Conservation (phyloP, 2,888 invertebrate species). For the Drosophila austrosaltans region DNA sequence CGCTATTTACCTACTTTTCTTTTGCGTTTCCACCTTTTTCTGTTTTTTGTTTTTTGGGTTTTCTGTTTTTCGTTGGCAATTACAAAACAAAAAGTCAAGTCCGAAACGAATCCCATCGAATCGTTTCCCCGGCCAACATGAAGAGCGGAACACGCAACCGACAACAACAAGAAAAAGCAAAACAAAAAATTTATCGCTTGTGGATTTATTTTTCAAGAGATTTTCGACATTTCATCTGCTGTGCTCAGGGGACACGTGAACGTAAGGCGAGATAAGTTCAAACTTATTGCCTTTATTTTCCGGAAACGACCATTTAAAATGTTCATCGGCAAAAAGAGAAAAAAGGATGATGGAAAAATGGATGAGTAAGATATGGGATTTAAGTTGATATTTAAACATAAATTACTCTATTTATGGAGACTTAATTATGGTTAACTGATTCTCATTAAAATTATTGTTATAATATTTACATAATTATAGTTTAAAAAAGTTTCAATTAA, state of each 20-base stretch:
- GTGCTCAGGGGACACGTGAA: constrained; percentile 20
- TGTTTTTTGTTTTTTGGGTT: constrained; percentile 8
- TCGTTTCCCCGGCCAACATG: constrained; percentile 41
- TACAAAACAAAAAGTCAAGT: constrained; percentile 35
- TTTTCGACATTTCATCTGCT: constrained; percentile 38
- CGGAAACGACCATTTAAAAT: constrained; percentile 10
- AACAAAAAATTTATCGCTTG: constrained; percentile 43
- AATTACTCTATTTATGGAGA: not conserved
- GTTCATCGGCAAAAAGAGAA: not conserved
- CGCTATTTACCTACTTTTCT: constrained; percentile 16
- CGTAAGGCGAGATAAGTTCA: constrained; percentile 18
- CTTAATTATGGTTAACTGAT: not conserved
- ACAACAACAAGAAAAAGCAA: constrained; percentile 5
- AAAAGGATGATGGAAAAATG: not conserved
- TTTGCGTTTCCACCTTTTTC: constrained; percentile 13
- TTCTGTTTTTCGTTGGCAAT: constrained; percentile 36
- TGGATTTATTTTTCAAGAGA: constrained; percentile 50
- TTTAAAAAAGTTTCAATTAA: no score
- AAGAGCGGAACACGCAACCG: constrained; percentile 14
- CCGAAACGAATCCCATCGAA: constrained; percentile 21
- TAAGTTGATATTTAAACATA: not conserved
- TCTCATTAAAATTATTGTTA: not conserved
- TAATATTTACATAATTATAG: no score
- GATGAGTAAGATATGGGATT: not conserved
- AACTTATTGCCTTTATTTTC: constrained; percentile 16